Evolutionary conservation across 1,140 invertebrate species (phyloP), one percentile per base, ranked within the genome.

Genomic region (Penaeus vannamei): DNA sequence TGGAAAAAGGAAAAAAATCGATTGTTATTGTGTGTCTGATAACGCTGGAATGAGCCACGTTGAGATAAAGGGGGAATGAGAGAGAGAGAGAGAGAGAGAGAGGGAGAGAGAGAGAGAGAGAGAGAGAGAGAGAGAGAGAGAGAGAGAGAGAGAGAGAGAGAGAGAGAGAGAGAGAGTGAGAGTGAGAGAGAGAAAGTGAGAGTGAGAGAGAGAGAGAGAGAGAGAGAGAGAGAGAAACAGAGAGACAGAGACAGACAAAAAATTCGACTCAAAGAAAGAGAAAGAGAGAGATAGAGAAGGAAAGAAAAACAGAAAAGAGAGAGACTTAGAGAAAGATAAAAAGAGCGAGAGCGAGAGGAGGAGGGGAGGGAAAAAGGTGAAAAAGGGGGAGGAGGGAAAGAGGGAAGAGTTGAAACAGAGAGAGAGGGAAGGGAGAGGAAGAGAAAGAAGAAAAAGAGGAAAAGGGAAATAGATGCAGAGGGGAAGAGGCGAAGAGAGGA

Each of bases 161-260:
- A 42, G 77, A 80, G 77, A 80, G 77, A 42, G 77, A 80, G 77
- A 80, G 77, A 80, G 77, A 80, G 76, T 20, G 29, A 20, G 14
- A 29, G 7, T 2, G 26, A 29, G 12, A 42, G 77, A 42, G 77
- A 42, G 77, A 42, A 53, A 42, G 32, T n/a, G 77, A 42, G 77
- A 42, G 77, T 36, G 77, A 80, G 77, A 42, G 77, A 80, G 77
- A 80, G 77, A 80, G 77, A 80, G 76, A 36, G 29, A 20, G 14
- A 29, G 7, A 5, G 26, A 29, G 12, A n/a, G n/a, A 20, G n/a
- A n/a, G n/a, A 76, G 17, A 76, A 14, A 79, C 22, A 79, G 76
- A 79, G 29, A 36, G 26, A 29, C 4, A 23, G 76, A 79, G 19
- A 36, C 2, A 26, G 72, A n/a, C 29, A 76, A 36, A 2, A 36